phyloP scores from a whole-genome alignment of 2,113 vertebrate genomes.

The Paramormyrops kingsleyae region DNA sequence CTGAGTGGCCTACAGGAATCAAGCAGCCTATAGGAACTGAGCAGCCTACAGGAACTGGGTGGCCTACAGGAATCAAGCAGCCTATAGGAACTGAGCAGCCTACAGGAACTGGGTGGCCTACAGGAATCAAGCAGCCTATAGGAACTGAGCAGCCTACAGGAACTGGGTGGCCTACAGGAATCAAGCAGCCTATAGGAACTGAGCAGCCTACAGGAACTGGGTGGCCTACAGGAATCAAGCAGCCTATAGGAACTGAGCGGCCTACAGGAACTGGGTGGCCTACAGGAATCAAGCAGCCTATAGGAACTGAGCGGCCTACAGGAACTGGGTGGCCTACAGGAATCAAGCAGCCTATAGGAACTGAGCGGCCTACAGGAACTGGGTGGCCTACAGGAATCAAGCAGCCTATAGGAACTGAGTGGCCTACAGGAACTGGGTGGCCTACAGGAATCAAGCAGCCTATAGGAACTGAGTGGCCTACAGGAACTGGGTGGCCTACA shows the following conservation, averaged over 20 bases:
- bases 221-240: neutral
- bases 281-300: neutral
- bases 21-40: too few species aligned
- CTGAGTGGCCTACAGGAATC: neutral
- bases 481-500: neutral
- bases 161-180: neutral
- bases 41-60: neutral
- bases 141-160: neutral
- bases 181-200: neutral
- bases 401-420: neutral
- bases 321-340: neutral
- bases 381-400: neutral
- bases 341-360: neutral
- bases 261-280: neutral
- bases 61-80: rapidly evolving
- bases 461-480: too few species aligned
- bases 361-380: neutral
- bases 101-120: neutral
- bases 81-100: neutral
- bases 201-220: neutral
- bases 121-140: neutral
- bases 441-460: neutral
- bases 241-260: too few species aligned
- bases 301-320: too few species aligned
- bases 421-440: too few species aligned